Evolutionary conservation across 2,888 invertebrate genomes (phyloP), one percentile per base, ranked within the genome.

Genomic region (Desoria tigrina): DNA sequence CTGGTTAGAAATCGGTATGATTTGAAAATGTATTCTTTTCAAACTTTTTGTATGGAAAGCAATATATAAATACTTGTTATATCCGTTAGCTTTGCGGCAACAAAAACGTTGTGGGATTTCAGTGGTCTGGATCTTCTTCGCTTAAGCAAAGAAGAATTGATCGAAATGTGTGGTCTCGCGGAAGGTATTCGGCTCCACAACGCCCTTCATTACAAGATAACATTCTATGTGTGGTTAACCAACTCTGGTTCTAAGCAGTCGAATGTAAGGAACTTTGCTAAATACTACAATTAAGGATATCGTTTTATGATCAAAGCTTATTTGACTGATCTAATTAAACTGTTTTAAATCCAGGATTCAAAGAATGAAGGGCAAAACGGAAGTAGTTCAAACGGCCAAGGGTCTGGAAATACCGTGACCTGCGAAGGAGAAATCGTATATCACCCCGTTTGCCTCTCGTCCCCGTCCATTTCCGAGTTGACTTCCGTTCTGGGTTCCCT

Each of bases 131-230:
- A 97, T 81, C 85, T 97, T 78, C 83, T 96, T 75, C 87, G 94
- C 80, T 83, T 96, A 80, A 89, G 91, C 0, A 87, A 94, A 51
- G 93, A 94, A 71, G 96, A 97, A 81, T 84, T 96, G 45, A 92
- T 95, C 64, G 92, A 95, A 82, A 93, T 97, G 65, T 95, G 94
- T 80, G 95, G 95, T 0, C 83, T 94, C 67, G 90, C 94, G 42
- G 95, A 96, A 80, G 97, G 96, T 3, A 95, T 96, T 65, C 86
- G 96, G 74, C 85, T 96, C 67, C 94, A 88, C 82, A 96, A 96
- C 81, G 90, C 91, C 37, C 82, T 96, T 54, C 92, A 92, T 78
- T 86, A 88, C 76, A 91, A 90, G 68, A 71, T 76, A 32, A 76
- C 76, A 55, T 76, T 73, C 66, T 76, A 69, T 58, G 61, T 74